These are phyloP conservation scores for Hirtodrosophila alboralis DNA, from an alignment of 2,888 invertebrate species.

Conservation along the genomic window DNA sequence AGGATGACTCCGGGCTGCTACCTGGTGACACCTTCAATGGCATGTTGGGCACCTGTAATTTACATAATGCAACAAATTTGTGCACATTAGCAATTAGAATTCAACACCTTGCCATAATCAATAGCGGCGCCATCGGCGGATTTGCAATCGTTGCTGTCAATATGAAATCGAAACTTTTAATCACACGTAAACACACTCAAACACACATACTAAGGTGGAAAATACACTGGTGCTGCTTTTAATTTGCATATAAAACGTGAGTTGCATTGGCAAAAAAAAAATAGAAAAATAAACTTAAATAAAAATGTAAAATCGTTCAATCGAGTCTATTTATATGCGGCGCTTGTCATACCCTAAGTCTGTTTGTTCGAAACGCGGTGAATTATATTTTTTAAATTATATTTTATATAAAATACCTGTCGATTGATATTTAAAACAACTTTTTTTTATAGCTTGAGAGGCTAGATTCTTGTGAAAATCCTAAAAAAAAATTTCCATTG, in stretches of 20 bases:
- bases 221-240: slow-evolving; percentile 38
- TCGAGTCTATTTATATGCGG: slow-evolving; percentile 3
- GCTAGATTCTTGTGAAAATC: too few species aligned
- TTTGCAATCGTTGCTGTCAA: slow-evolving; percentile 39
- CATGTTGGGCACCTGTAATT: slow-evolving; percentile 83
- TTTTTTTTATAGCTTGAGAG: too few species aligned
- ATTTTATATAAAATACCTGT: too few species aligned
- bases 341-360: slow-evolving; percentile 21
- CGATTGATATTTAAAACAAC: too few species aligned
- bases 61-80: slow-evolving; percentile 48
- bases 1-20: slow-evolving; percentile 22
- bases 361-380: slow-evolving; percentile 1
- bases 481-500: too few species aligned
- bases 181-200: slow-evolving; percentile 15
- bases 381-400: background rate
- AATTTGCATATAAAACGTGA: slow-evolving; percentile 68
- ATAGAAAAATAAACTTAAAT: too few species aligned
- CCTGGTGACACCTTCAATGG: slow-evolving; percentile 69
- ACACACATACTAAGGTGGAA: slow-evolving; percentile 15
- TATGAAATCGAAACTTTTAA: slow-evolving; percentile 53
- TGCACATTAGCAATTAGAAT: slow-evolving; percentile 39
- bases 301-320: too few species aligned
- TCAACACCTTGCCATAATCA: slow-evolving; percentile 34
- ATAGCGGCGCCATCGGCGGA: slow-evolving; percentile 43
- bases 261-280: slow-evolving; percentile 40